Evolutionary conservation across 2,113 vertebrate species (phyloP), one percentile per base, ranked within the genome.

Genomic region (Cyprinodon brontotheroides): DNA sequence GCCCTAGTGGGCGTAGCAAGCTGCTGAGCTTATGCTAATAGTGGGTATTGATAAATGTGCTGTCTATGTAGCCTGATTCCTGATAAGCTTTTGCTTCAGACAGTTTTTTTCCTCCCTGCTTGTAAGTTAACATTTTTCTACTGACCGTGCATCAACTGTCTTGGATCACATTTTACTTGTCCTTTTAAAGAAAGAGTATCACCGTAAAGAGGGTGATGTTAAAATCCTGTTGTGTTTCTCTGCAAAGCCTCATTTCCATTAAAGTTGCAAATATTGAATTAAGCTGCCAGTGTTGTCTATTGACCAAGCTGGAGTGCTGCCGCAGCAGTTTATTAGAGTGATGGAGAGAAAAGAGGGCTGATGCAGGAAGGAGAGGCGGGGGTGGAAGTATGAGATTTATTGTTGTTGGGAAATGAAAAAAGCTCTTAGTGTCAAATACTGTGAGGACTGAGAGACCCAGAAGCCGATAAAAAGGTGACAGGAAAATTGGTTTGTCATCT

Each of bases 281-380:
- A 87, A 87, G 90, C 65, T 74, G 65, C 61, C 48, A 20, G 41
- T 50, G 43, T 67, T 82, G 86, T 65, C 71, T 80, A 40, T 85
- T 91, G 84, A 91, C 80, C 43, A 39, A 75, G 82, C 79, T 72
- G 63, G 73, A 84, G 75, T 87, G 84, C 85, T 81, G 67, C 74
- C 50, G n/a, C 84, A 83, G 89, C 84, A 82, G 80, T 87, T 90
- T 89, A 91, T 91, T 78, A 83, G 83, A 85, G 74, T 76, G 86
- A 80, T 50, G 40, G 76, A 77, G 50, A 65, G 68, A 83, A 60
- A 78, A 65, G 38, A 40, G 40, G 43, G 65, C 74, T 69, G 78
- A 81, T 69, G 62, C 65, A 41, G 72, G 48, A 53, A 50, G 57
- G 70, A 50, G 78, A 61, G 62, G 61, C 62, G 72, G 65, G 47